phyloP scores from a whole-genome alignment of 2,888 invertebrate genomes.

The Yponomeuta malinellus region DNA sequence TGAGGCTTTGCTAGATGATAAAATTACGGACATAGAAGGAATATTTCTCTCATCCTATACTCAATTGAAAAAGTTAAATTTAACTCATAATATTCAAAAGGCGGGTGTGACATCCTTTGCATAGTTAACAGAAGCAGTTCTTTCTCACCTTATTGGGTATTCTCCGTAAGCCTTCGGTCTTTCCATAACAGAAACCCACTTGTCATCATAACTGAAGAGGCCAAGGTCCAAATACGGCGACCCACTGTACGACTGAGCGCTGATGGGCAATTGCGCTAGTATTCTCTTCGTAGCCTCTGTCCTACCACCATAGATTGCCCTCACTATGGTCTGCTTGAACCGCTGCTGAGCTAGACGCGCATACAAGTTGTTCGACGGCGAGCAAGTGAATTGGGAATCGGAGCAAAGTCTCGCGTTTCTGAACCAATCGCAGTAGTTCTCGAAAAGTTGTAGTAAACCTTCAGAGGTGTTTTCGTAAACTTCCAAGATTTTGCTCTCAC shows the following conservation, averaged over 20 bases:
- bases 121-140: no score
- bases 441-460: conserved; percentile 87
- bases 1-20: no score
- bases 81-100: no score
- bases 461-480: conserved; percentile 94
- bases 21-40: no score
- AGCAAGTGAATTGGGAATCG: conserved; percentile 92
- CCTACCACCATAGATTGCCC: conserved; percentile 92
- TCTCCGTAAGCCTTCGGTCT: conserved; percentile 95
- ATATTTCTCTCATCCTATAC: no score
- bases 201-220: conserved; percentile 95
- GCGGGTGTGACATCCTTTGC: no score
- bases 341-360: conserved; percentile 82
- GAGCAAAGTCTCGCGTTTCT: conserved; percentile 90
- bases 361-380: conserved; percentile 92
- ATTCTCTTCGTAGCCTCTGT: conserved; percentile 93
- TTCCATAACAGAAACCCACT: conserved; percentile 96
- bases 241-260: conserved; percentile 94
- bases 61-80: no score
- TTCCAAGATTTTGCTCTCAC: conserved; percentile 86
- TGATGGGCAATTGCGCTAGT: conserved; percentile 93
- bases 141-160: conserved; percentile 88
- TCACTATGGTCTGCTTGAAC: conserved; percentile 92
- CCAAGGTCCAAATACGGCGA: conserved; percentile 95
- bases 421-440: conserved; percentile 94